Evolutionary conservation across 2,113 vertebrate genomes (phyloP).

Genomic region (Lutjanus erythropterus): DNA sequence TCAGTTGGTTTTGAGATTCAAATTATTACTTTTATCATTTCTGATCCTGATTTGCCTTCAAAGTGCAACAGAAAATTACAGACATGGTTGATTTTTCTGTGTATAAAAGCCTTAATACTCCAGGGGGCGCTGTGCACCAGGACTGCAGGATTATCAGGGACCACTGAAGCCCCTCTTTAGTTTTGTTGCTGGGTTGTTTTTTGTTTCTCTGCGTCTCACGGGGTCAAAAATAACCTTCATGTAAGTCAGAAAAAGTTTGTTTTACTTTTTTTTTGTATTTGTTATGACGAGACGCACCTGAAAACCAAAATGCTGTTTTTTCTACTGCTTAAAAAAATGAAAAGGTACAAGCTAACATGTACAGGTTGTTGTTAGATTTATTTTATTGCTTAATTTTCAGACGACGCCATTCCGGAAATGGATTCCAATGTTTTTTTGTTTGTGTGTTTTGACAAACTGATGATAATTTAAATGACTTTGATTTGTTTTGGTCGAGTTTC

Average conservation of each 20-base stretch:
- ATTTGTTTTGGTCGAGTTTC: conserved; percentile 73
- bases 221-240: conserved; percentile 1
- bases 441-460: conserved; percentile 52
- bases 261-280: conserved; percentile 89
- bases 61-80: background rate
- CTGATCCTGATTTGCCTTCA: background rate
- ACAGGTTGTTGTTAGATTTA: conserved; percentile 50
- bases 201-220: conserved; percentile 44
- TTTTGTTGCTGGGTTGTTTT: background rate
- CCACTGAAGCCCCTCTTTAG: background rate
- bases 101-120: background rate
- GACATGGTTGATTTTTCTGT: background rate
- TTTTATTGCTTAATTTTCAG: conserved; percentile 51
- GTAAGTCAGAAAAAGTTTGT: background rate
- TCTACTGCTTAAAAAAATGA: conserved; percentile 57
- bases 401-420: conserved; percentile 67
- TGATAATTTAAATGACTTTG: conserved; percentile 66
- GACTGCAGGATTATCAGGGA: conserved; percentile 44
- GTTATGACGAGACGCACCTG: conserved; percentile 82
- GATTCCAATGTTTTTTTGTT: conserved; percentile 52
- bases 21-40: background rate
- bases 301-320: conserved; percentile 86
- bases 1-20: background rate
- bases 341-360: conserved; percentile 55
- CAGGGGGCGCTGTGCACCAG: conserved; percentile 42